These are phyloP conservation scores for Sturmia bella DNA, from an alignment of 2,888 invertebrate genomes.

Conservation along the genomic window DNA sequence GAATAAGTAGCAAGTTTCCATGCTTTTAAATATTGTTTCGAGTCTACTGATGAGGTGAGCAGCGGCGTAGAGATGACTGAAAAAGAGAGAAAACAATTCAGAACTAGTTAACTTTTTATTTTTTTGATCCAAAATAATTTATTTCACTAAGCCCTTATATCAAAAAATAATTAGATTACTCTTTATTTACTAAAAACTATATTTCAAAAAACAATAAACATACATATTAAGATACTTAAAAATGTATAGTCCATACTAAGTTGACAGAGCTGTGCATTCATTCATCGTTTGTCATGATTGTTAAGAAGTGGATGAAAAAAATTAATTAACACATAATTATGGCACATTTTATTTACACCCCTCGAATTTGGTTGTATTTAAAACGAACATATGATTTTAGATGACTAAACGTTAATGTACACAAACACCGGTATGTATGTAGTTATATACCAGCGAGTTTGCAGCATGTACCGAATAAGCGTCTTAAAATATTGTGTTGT, in stretches of 20 bases:
- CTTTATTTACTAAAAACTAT: no score
- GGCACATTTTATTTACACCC: constrained; percentile 60
- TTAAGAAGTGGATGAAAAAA: constrained; percentile 58
- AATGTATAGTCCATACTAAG: neutral
- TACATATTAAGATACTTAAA: neutral
- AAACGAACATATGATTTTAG: constrained; percentile 51
- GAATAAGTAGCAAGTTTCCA: no score
- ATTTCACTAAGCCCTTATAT: no score
- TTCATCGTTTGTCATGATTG: constrained; percentile 31
- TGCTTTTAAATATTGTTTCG: no score
- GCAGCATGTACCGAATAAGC: constrained; percentile 9
- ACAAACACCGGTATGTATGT: neutral
- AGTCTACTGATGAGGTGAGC: no score
- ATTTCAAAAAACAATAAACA: neutral
- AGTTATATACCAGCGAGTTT: neutral
- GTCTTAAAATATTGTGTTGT: constrained; percentile 43
- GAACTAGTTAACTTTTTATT: no score
- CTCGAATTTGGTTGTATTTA: constrained; percentile 49
- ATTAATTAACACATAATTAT: constrained; percentile 72
- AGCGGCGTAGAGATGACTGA: no score
- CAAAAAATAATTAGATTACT: no score
- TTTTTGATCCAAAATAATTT: no score
- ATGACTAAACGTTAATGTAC: constrained; percentile 32
- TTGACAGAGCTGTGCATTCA: constrained; percentile 18
- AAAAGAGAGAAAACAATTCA: no score